phyloP scores from a whole-genome alignment of 1,140 invertebrate genomes.

The Calephelis virginiensis region DNA sequence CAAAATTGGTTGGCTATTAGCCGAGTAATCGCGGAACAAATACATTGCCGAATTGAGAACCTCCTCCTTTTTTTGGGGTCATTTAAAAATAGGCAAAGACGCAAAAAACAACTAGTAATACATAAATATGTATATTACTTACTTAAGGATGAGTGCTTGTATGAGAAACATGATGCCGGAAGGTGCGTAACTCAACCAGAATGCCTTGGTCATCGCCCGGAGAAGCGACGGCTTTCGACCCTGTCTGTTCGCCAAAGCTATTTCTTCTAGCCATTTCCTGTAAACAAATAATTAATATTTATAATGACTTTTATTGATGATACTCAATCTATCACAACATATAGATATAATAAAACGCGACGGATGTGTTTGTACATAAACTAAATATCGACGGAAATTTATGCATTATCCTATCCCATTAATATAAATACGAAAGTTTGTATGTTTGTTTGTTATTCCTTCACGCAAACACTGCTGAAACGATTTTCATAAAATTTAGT shows the following conservation, averaged over 20 bases:
- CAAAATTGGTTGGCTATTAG: too few species aligned
- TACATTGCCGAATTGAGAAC: too few species aligned
- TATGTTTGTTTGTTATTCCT: too few species aligned
- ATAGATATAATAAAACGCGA: not conserved
- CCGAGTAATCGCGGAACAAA: too few species aligned
- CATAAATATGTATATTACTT: slow-evolving; percentile 24
- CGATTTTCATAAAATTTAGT: too few species aligned
- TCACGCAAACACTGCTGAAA: too few species aligned
- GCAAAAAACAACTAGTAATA: too few species aligned
- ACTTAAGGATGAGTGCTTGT: slow-evolving; percentile 69
- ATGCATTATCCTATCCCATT: too few species aligned
- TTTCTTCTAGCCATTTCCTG: slow-evolving; percentile 75
- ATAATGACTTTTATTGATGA: slow-evolving; percentile 18
- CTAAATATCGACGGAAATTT: too few species aligned
- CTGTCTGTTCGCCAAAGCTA: slow-evolving; percentile 62
- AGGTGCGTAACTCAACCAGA: slow-evolving; percentile 72
- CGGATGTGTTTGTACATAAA: not conserved
- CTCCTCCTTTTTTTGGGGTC: too few species aligned
- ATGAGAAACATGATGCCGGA: slow-evolving; percentile 72
- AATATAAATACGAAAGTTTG: too few species aligned
- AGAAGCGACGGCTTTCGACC: slow-evolving; percentile 69
- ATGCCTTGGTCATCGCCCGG: slow-evolving; percentile 68
- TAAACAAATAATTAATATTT: slow-evolving; percentile 40
- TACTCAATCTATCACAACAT: slow-evolving; percentile 1
- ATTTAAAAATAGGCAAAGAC: too few species aligned